phyloP scores from a whole-genome alignment of 2,888 invertebrate genomes.

The Danaus chrysippus region DNA sequence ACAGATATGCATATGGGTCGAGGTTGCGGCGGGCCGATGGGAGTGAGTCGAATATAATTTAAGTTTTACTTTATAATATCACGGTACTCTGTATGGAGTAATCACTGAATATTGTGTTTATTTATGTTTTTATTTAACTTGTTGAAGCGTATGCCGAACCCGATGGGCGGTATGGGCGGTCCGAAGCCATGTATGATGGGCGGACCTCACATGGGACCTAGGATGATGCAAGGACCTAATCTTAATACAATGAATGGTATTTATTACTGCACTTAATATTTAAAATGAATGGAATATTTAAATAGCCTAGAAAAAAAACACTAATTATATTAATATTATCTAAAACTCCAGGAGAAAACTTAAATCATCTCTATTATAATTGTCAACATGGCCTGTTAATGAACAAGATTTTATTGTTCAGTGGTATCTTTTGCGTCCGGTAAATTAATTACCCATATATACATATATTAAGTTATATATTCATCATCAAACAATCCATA shows the following conservation, averaged over 20 bases:
- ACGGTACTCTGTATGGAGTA: background rate
- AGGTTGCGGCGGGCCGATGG: slow-evolving; percentile 75
- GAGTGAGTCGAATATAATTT: slow-evolving; percentile 50
- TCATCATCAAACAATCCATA: too few relatives aligned
- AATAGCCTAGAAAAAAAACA: too few relatives aligned
- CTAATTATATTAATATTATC: too few relatives aligned
- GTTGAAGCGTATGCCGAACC: slow-evolving; percentile 74
- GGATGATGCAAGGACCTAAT: slow-evolving; percentile 76
- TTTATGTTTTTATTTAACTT: slow-evolving; percentile 18
- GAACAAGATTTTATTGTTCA: too few relatives aligned
- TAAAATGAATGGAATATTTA: too few relatives aligned
- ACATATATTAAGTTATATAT: too few relatives aligned
- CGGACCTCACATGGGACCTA: slow-evolving; percentile 72
- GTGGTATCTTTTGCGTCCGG: too few relatives aligned
- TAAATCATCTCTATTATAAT: too few relatives aligned
- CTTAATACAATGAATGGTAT: slow-evolving; percentile 75
- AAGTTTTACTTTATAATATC: slow-evolving; percentile 5
- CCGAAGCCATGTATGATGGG: slow-evolving; percentile 77
- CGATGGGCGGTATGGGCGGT: slow-evolving; percentile 76
- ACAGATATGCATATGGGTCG: slow-evolving; percentile 76
- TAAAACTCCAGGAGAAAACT: too few relatives aligned
- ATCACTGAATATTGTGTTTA: slow-evolving; percentile 4
- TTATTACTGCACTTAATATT: background rate
- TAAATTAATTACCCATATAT: too few relatives aligned
- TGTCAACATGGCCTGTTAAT: too few relatives aligned